Evolutionary conservation across 2,888 invertebrate species (phyloP).

Genomic region (Drosophila mimica): DNA sequence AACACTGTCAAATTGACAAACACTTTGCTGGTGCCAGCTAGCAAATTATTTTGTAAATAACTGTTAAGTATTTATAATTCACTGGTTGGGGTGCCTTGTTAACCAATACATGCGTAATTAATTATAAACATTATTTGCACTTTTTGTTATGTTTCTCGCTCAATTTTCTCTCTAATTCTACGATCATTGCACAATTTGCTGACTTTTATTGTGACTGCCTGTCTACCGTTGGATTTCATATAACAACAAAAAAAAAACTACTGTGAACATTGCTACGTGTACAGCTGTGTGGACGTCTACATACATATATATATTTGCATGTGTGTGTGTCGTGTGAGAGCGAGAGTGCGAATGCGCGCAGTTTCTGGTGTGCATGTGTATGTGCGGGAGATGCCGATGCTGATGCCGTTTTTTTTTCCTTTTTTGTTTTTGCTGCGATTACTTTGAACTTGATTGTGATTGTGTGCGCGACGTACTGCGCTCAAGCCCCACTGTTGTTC

Average conservation of each 20-base stretch:
- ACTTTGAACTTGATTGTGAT: conserved; percentile 69
- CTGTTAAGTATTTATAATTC: conserved; percentile 30
- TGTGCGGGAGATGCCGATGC: conserved; percentile 50
- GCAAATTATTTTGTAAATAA: conserved; percentile 46
- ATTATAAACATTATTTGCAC: conserved; percentile 42
- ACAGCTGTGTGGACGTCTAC: conserved; percentile 61
- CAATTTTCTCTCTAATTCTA: conserved; percentile 34
- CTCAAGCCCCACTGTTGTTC: conserved; percentile 45
- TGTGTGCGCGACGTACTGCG: conserved; percentile 48
- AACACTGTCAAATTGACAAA: conserved; percentile 55
- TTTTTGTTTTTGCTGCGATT: conserved; percentile 51
- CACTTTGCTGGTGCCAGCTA: conserved; percentile 53
- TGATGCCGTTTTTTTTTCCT: conserved; percentile 38
- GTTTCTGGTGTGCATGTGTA: conserved; percentile 46
- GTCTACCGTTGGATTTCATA: conserved; percentile 42
- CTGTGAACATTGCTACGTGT: conserved; percentile 69
- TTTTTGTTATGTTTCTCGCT: conserved; percentile 18
- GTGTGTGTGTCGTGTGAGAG: conserved; percentile 37
- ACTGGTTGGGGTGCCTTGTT: conserved; percentile 7
- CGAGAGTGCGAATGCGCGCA: conserved; percentile 68
- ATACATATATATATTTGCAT: background rate
- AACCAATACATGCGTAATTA: conserved; percentile 40
- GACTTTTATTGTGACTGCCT: conserved; percentile 30
- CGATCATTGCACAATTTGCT: conserved; percentile 64
- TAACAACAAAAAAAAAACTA: conserved; percentile 45